phyloP scores from a whole-genome alignment of 64 coral and sea anemone genomes.

The Astreopora myriophthalma region DNA sequence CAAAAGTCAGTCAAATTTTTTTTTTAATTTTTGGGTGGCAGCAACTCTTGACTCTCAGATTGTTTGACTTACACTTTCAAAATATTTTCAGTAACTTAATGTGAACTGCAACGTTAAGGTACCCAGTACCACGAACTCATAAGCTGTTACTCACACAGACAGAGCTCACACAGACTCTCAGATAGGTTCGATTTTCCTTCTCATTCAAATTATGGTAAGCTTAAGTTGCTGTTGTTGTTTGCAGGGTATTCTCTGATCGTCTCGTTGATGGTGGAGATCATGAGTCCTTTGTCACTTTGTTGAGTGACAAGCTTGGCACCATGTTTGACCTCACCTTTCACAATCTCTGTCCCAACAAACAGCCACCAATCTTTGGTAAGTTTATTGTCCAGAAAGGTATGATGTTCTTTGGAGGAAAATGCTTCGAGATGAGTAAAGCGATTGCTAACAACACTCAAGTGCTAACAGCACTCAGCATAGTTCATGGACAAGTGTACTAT shows the following conservation, averaged over 20 bases:
- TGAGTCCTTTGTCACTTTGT: constrained; percentile 80
- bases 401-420: background rate
- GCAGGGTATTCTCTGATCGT: constrained; percentile 96
- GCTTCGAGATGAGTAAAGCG: too few species aligned
- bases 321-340: constrained; percentile 99
- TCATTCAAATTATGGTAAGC: background rate
- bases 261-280: constrained; percentile 77
- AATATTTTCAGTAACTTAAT: too few species aligned
- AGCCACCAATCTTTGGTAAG: constrained; percentile 98
- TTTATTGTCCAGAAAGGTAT: background rate
- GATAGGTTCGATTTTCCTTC: background rate
- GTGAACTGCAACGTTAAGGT: too few species aligned
- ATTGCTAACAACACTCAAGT: too few species aligned
- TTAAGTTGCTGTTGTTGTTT: constrained; percentile 11
- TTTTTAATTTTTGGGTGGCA: background rate
- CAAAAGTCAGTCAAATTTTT: too few species aligned
- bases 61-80: too few species aligned
- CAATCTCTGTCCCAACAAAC: constrained; percentile 96
- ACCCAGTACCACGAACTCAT: too few species aligned
- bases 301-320: constrained; percentile 97
- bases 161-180: background rate
- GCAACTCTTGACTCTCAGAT: too few species aligned
- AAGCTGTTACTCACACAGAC: too few species aligned
- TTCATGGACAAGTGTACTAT: too few species aligned
- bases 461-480: too few species aligned